phyloP scores from a whole-genome alignment of 2,797 vertebrate genomes.

The Poecile montanus region DNA sequence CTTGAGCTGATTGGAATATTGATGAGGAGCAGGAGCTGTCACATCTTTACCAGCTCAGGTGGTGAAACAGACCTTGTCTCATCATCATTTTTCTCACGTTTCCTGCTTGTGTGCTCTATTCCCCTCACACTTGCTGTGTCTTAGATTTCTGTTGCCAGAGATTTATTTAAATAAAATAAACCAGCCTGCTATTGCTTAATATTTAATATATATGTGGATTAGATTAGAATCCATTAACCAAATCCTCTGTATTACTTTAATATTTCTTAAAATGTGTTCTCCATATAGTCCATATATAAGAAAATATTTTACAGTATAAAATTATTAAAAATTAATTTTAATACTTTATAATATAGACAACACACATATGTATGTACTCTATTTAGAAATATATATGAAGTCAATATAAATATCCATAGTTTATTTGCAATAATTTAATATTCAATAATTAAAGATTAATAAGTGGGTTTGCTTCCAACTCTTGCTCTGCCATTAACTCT shows the following conservation, averaged over 20 bases:
- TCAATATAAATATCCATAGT: not conserved
- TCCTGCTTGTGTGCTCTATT: not conserved
- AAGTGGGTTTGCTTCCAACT: not conserved
- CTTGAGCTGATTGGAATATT: not conserved
- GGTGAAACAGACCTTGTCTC: slow-evolving; percentile 21
- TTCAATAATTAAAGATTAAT: not conserved
- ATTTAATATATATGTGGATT: slow-evolving; percentile 68
- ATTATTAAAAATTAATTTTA: not conserved
- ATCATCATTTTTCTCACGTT: slow-evolving; percentile 16
- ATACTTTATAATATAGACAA: not conserved
- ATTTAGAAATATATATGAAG: not conserved
- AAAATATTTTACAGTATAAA: not conserved
- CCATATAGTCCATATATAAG: not conserved
- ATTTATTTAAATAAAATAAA: slow-evolving; percentile 69
- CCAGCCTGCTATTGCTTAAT: slow-evolving; percentile 61
- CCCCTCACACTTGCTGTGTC: not conserved
- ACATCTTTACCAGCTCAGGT: slow-evolving; percentile 35
- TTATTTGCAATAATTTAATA: not conserved
- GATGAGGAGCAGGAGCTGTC: slow-evolving; percentile 43
- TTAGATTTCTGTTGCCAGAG: slow-evolving; percentile 34
- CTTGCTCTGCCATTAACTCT: not conserved
- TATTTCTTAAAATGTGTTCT: slow-evolving; percentile 47
- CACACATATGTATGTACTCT: not conserved
- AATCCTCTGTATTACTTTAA: slow-evolving; percentile 56
- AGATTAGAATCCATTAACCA: slow-evolving; percentile 62